These are phyloP conservation scores for Drosophila melanocephala DNA, from an alignment of 2,888 invertebrate genomes.

Conservation along the genomic window DNA sequence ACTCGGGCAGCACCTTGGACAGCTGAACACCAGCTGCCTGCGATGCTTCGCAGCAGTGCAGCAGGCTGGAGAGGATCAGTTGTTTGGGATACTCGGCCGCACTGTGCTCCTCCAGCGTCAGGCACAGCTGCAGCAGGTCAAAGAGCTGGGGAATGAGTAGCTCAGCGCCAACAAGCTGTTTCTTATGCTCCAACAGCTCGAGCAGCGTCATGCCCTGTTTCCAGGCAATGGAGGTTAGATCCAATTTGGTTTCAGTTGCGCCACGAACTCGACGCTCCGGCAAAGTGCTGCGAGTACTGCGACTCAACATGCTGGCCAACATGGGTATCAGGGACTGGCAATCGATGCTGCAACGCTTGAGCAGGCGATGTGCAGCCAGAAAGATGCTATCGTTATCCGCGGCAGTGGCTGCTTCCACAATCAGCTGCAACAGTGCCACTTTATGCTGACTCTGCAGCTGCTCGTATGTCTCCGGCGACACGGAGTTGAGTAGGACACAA, in stretches of 20 bases:
- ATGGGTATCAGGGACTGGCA: constrained; percentile 88
- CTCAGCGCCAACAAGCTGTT: constrained; percentile 90
- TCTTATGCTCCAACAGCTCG: constrained; percentile 94
- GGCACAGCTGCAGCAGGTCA: constrained; percentile 91
- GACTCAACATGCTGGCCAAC: constrained; percentile 87
- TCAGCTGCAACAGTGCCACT: constrained; percentile 86
- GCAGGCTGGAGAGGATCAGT: constrained; percentile 91
- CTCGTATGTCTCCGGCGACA: constrained; percentile 82
- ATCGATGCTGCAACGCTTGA: constrained; percentile 89
- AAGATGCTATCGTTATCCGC: constrained; percentile 88
- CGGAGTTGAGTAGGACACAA: constrained; percentile 74
- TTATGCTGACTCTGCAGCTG: constrained; percentile 86
- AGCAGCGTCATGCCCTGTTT: constrained; percentile 91
- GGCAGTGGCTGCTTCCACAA: constrained; percentile 87
- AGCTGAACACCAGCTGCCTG: constrained; percentile 85
- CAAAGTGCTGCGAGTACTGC: constrained; percentile 11
- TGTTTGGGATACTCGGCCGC: constrained; percentile 96
- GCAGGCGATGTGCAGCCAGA: constrained; percentile 88
- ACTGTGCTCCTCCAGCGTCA: constrained; percentile 92
- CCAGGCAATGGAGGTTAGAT: constrained; percentile 90
- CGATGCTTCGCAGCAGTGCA: constrained; percentile 89
- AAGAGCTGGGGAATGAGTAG: constrained; percentile 91
- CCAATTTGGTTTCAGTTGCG: constrained; percentile 48
- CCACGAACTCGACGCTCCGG: constrained; percentile 27
- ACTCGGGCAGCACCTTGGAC: constrained; percentile 85